Conservation (phyloP, 64 coral and sea anemone species). For the Porites lutea region DNA sequence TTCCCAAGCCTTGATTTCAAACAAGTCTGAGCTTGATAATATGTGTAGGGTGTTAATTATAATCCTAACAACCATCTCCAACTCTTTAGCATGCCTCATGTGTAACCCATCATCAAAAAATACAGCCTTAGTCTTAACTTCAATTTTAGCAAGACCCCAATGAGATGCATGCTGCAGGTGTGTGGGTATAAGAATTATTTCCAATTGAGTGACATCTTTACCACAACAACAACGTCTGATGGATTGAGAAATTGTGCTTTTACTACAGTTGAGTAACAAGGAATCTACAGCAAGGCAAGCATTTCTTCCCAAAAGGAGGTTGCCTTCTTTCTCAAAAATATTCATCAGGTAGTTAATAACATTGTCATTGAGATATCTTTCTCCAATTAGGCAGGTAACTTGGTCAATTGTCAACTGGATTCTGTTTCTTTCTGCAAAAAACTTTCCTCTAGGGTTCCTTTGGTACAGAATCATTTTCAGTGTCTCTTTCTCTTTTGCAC, state of each 20-base stretch:
- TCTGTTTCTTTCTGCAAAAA: conserved; percentile 26
- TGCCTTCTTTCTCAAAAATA: conserved; percentile 29
- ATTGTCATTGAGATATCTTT: conserved; percentile 31
- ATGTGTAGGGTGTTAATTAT: conserved; percentile 14
- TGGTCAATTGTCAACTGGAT: conserved; percentile 34
- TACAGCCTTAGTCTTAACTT: too few species aligned
- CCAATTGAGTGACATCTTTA: too few species aligned
- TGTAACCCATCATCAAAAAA: conserved; percentile 66
- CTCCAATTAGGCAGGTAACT: conserved; percentile 27
- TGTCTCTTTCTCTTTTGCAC: too few species aligned
- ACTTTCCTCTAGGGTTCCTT: not conserved
- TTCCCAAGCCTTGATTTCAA: not conserved
- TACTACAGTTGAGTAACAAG: too few species aligned
- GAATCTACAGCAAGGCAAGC: conserved; percentile 23
- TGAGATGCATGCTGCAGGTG: too few species aligned
- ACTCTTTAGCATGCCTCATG: conserved; percentile 17
- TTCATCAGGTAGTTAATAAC: conserved; percentile 51
- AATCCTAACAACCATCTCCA: conserved; percentile 16
- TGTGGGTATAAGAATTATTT: too few species aligned
- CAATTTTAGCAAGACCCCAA: too few species aligned
- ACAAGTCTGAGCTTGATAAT: not conserved
- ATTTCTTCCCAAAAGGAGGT: not conserved
- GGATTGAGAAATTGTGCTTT: too few species aligned
- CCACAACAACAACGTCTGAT: too few species aligned
- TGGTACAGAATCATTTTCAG: not conserved